phyloP scores from a whole-genome alignment of 2,888 invertebrate genomes.

The Volucella zonaria region DNA sequence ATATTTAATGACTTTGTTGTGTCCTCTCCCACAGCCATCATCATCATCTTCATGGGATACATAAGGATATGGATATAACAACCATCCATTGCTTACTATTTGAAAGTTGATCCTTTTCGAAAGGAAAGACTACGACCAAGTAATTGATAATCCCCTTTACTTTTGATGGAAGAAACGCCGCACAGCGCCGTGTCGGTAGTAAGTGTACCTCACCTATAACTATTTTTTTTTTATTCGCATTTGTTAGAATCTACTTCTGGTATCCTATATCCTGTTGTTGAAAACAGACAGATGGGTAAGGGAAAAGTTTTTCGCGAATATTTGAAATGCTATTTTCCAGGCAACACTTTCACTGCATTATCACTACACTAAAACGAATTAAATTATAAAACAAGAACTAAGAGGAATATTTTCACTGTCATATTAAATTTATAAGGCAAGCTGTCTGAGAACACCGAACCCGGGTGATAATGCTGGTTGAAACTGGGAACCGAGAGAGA shows the following conservation, averaged over 20 bases:
- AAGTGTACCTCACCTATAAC: constrained; percentile 8
- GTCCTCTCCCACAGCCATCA: constrained; percentile 45
- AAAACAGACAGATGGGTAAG: not conserved
- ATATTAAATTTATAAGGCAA: constrained; percentile 69
- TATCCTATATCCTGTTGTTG: not conserved
- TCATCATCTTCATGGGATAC: not conserved
- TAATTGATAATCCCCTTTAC: constrained; percentile 62
- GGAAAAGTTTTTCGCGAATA: constrained; percentile 53
- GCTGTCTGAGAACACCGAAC: constrained; percentile 43
- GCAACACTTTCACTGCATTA: constrained; percentile 71
- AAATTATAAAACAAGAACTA: constrained; percentile 72
- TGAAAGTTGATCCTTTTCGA: constrained; percentile 62
- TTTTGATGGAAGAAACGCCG: not conserved
- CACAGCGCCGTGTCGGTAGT: not conserved
- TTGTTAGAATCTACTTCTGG: not conserved
- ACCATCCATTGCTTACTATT: constrained; percentile 25
- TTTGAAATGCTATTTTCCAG: constrained; percentile 63
- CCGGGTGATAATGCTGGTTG: constrained; percentile 19
- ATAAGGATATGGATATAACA: not conserved
- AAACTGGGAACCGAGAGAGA: too few relatives aligned
- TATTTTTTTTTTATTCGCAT: constrained; percentile 12
- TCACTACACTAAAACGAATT: constrained; percentile 69
- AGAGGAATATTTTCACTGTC: constrained; percentile 69
- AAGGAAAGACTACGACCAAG: constrained; percentile 45
- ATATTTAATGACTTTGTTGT: constrained; percentile 74